These are phyloP conservation scores for Drosophila teissieri DNA, from an alignment of 1,140 invertebrate species.

Conservation along the genomic window DNA sequence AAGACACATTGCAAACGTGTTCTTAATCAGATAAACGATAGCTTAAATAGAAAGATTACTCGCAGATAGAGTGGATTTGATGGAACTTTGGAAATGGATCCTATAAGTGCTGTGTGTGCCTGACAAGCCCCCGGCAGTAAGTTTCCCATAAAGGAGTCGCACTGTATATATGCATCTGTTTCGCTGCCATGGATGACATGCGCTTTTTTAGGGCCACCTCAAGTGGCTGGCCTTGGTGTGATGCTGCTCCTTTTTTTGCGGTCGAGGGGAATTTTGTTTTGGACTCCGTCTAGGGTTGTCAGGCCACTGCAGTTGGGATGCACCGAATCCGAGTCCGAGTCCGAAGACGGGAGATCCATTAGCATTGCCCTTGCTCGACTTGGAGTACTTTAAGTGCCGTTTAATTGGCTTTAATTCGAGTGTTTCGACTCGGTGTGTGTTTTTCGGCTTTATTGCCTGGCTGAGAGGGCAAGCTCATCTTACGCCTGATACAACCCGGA, in stretches of 20 bases:
- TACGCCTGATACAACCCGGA: slow-evolving; percentile 43
- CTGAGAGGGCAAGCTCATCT: slow-evolving; percentile 33
- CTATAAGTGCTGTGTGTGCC: neutral
- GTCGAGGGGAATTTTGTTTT: slow-evolving; percentile 31
- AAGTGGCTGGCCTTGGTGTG: slow-evolving; percentile 69
- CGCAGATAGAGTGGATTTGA: too few species aligned
- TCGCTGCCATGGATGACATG: slow-evolving; percentile 59
- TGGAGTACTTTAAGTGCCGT: slow-evolving; percentile 43
- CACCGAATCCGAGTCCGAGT: neutral
- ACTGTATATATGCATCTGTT: slow-evolving; percentile 40
- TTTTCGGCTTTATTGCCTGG: slow-evolving; percentile 19
- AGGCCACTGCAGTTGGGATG: neutral
- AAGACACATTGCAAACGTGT: neutral
- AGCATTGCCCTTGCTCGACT: slow-evolving; percentile 45
- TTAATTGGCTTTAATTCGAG: slow-evolving; percentile 54
- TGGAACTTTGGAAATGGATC: neutral
- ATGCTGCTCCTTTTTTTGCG: slow-evolving; percentile 36
- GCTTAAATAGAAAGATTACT: neutral
- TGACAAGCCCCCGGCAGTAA: neutral
- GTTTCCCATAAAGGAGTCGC: neutral
- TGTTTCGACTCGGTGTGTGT: slow-evolving; percentile 12
- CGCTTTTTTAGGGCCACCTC: slow-evolving; percentile 71
- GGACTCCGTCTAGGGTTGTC: slow-evolving; percentile 19
- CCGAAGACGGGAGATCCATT: slow-evolving; percentile 4
- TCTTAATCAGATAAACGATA: neutral